Evolutionary conservation across 1,140 invertebrate species (phyloP), one percentile per base, ranked within the genome.

Genomic region (Orussus abietinus): DNA sequence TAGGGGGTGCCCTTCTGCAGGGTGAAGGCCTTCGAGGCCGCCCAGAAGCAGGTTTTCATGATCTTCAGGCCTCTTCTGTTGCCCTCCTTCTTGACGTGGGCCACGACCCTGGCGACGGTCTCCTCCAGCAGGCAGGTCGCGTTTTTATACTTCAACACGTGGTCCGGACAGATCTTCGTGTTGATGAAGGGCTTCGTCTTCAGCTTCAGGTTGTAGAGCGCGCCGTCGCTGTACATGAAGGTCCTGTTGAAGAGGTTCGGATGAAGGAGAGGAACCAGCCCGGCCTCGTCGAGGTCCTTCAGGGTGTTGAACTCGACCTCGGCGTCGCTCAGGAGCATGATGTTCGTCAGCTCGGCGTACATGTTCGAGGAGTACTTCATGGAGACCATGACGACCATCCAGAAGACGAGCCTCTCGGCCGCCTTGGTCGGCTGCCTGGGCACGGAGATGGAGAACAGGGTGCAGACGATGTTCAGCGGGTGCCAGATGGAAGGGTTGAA

Each of bases 51-150:
- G n/a, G n/a, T n/a, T n/a, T n/a, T n/a, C n/a, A n/a, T n/a, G n/a
- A n/a, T n/a, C n/a, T n/a, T n/a, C n/a, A n/a, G n/a, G n/a, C n/a
- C n/a, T n/a, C n/a, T n/a, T n/a, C n/a, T n/a, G n/a, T n/a, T n/a
- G n/a, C n/a, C n/a, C n/a, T n/a, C n/a, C 5, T 1, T 5, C 2
- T 19, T 1, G 2, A 0, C 4, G 4, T 17, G 5, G 11, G 31
- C 13, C 0, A n/a, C 1, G 4, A 5, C 5, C 2, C n/a, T 14
- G 1, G 7, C 11, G 2, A 0, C 0, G 1, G 1, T 21, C 7
- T 0, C 2, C 0, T 33, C 21, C 3, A 35, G 0, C 2, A 49
- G 15, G 3, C 44, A 49, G n/a, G 15, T 41, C 1, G 38, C n/a
- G 9, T 37, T 49, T 0, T 3, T 19, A n/a, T 47, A 1, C 1